Percentiles rank a stretch among this genome's conserved stretches.
Evolutionary conservation across 2,888 invertebrate genomes (phyloP).

Genomic region (Chymomyza fuscimana): DNA sequence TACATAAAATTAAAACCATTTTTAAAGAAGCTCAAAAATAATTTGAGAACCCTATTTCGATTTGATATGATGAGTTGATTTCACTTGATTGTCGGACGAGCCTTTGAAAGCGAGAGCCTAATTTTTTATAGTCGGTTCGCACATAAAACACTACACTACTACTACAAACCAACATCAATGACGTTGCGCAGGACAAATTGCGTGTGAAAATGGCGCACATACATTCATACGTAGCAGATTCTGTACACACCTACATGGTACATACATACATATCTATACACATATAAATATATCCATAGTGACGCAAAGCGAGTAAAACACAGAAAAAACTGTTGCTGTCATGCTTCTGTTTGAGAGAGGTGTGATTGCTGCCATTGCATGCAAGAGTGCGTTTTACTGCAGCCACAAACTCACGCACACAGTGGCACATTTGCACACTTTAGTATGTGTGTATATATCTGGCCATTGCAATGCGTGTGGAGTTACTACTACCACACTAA

Average conservation of each 20-base stretch:
- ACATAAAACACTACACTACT: background rate
- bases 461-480: background rate
- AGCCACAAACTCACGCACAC: slow-evolving; percentile 38
- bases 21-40: too few species aligned
- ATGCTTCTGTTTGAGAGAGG: slow-evolving; percentile 38
- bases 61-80: background rate
- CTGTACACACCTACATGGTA: slow-evolving; percentile 18
- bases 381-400: slow-evolving; percentile 69
- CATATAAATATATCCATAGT: background rate
- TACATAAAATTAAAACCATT: too few species aligned
- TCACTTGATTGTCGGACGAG: background rate
- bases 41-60: too few species aligned
- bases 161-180: too few species aligned
- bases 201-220: slow-evolving; percentile 64
- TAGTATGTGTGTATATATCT: too few species aligned
- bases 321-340: slow-evolving; percentile 66
- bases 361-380: slow-evolving; percentile 51
- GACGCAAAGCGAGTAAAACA: slow-evolving; percentile 11
- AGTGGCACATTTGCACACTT: slow-evolving; percentile 6
- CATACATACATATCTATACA: background rate
- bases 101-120: background rate
- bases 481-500: background rate
- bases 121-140: slow-evolving; percentile 16
- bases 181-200: slow-evolving; percentile 52
- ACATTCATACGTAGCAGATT: background rate